A percentile compares a stretch with the other conserved stretches of the same genome.
These are phyloP conservation scores for Artibeus lituratus DNA, from an alignment of 2,797 vertebrate species.

Conservation along the genomic window DNA sequence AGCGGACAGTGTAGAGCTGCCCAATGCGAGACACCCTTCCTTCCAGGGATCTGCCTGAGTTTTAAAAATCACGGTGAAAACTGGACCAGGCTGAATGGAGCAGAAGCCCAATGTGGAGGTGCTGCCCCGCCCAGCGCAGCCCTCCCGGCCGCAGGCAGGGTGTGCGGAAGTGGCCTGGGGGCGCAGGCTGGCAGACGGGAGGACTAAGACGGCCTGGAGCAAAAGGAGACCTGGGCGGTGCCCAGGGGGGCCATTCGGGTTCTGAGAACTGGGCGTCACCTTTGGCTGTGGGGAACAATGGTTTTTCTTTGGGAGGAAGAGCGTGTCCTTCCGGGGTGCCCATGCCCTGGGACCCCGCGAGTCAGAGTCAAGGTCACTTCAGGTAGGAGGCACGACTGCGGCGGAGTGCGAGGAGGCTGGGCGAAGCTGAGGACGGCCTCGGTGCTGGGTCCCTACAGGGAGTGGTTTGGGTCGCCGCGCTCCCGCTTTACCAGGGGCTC, in stretches of 20 bases:
- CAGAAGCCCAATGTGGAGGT: neutral
- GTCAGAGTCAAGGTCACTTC: constrained; percentile 67
- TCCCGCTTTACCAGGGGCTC: constrained; percentile 95
- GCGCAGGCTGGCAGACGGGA: neutral
- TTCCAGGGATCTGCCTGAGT: neutral
- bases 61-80: neutral
- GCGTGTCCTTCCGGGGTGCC: neutral
- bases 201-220: neutral
- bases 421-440: fast-evolving
- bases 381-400: constrained; percentile 77
- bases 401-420: neutral
- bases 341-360: neutral
- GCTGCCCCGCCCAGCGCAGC: fast-evolving
- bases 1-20: fast-evolving
- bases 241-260: neutral
- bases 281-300: neutral
- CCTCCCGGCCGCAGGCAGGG: neutral
- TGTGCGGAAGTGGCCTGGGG: neutral
- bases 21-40: neutral
- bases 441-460: constrained; percentile 91
- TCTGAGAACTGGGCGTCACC: neutral
- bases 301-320: neutral
- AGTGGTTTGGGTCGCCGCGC: constrained; percentile 90
- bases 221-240: neutral
- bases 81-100: neutral